A percentile compares a stretch with the other conserved stretches of the same genome.
phyloP scores from a whole-genome alignment of 2,888 invertebrate species.

The Drosophila nr. perissopoda region DNA sequence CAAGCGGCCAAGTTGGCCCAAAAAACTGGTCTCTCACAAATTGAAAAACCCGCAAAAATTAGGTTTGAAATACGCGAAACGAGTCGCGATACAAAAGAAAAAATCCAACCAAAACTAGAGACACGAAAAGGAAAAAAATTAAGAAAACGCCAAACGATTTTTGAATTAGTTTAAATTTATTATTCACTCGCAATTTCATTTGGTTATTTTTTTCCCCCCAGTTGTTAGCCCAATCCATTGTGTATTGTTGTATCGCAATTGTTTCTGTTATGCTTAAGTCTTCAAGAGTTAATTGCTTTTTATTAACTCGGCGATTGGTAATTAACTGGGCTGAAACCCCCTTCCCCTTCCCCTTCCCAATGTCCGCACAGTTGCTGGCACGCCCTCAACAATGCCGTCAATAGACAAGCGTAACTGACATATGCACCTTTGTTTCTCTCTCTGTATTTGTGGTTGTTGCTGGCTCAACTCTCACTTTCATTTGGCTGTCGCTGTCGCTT shows the following conservation, averaged over 20 bases:
- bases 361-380: conserved; percentile 28
- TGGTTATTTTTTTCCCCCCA: neutral
- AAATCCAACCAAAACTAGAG: neutral
- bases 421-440: conserved; percentile 45
- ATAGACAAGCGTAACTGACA: conserved; percentile 71
- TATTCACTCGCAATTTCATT: conserved; percentile 13
- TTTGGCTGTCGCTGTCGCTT: conserved; percentile 49
- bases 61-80: conserved; percentile 59
- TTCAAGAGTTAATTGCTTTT: conserved; percentile 43
- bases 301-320: conserved; percentile 29
- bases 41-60: conserved; percentile 75
- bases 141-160: conserved; percentile 38
- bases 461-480: conserved; percentile 72
- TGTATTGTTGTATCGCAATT: conserved; percentile 22
- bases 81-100: conserved; percentile 49
- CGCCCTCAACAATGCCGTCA: conserved; percentile 45
- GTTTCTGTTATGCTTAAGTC: neutral
- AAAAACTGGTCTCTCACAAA: conserved; percentile 74
- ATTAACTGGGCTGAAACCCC: conserved; percentile 24
- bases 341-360: no score
- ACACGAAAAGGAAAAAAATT: conserved; percentile 14
- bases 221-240: conserved; percentile 21
- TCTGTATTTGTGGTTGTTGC: conserved; percentile 17
- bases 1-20: conserved; percentile 46
- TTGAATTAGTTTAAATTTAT: neutral